A percentile compares a stretch with the other conserved stretches of the same genome.
phyloP scores from a whole-genome alignment of 2,797 vertebrate species.

The Loriculus beryllinus region DNA sequence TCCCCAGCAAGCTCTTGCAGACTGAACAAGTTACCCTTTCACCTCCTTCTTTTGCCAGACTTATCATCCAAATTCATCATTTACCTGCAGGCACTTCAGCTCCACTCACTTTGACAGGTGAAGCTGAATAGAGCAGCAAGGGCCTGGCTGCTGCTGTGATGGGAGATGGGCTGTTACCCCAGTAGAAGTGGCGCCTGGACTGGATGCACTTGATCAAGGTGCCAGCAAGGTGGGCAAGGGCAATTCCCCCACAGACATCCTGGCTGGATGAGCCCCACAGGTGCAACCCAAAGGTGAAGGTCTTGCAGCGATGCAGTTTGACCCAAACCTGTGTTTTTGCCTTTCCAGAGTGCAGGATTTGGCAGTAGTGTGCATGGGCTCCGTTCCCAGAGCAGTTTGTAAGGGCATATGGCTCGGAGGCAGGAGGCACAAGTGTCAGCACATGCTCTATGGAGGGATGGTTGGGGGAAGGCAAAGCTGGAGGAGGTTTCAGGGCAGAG shows the following conservation, averaged over 20 bases:
- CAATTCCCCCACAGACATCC: rapidly evolving
- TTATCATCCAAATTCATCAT: background rate
- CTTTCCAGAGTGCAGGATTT: background rate
- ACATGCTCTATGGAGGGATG: background rate
- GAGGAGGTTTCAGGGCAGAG: background rate
- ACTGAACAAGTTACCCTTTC: background rate
- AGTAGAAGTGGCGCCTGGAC: rapidly evolving
- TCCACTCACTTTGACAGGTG: rapidly evolving
- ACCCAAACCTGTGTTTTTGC: background rate
- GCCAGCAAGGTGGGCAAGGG: background rate
- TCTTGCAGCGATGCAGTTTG: background rate
- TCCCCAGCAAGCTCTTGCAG: background rate
- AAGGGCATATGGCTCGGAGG: conserved; percentile 55
- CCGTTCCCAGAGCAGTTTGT: conserved; percentile 30
- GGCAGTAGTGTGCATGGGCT: background rate
- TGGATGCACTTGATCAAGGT: background rate
- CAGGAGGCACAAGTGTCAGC: conserved; percentile 30
- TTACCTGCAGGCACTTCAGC: background rate
- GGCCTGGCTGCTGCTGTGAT: background rate
- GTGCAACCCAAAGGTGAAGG: background rate
- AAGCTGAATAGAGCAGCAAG: background rate
- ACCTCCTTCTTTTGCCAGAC: background rate
- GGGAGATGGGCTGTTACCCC: background rate
- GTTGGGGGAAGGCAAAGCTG: background rate
- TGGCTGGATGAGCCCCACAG: background rate